Evolutionary conservation across 2,888 invertebrate species (phyloP).

Genomic region (Lucinisca nassula): DNA sequence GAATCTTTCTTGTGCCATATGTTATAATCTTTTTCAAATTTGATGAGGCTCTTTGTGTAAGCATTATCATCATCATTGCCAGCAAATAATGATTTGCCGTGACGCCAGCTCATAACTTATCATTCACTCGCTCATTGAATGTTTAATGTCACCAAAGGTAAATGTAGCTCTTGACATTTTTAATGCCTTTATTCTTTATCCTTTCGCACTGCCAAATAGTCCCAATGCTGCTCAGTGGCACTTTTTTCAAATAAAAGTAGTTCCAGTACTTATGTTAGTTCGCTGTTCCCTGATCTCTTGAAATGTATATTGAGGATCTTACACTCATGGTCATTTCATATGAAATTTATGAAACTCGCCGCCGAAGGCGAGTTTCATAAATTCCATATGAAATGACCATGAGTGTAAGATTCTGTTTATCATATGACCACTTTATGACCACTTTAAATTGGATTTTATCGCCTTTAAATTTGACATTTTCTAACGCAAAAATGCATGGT

Average conservation of each 20-base stretch:
- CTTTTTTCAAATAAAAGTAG: conserved; percentile 6
- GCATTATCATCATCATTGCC: not conserved
- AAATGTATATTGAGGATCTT: not conserved
- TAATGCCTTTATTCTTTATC: conserved; percentile 1
- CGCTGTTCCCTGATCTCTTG: not conserved
- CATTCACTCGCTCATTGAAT: not conserved
- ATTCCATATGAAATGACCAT: too few species aligned
- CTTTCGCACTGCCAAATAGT: conserved; percentile 6
- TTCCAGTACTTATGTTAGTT: conserved; percentile 1
- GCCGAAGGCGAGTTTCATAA: too few species aligned
- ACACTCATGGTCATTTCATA: too few species aligned
- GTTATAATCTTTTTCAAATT: not conserved
- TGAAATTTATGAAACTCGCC: too few species aligned
- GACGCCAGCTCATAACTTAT: conserved; percentile 13
- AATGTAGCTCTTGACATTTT: not conserved
- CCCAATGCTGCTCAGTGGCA: conserved; percentile 1
- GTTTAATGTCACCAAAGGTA: not conserved
- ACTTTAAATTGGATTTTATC: too few species aligned
- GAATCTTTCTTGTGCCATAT: too few species aligned
- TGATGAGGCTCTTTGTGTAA: not conserved
- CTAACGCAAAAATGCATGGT: too few species aligned
- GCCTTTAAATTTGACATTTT: too few species aligned
- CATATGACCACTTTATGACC: too few species aligned
- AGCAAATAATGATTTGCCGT: conserved; percentile 22
- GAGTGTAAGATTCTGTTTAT: too few species aligned